phyloP scores from a whole-genome alignment of 2,797 vertebrate species.

The Xenopus petersii region DNA sequence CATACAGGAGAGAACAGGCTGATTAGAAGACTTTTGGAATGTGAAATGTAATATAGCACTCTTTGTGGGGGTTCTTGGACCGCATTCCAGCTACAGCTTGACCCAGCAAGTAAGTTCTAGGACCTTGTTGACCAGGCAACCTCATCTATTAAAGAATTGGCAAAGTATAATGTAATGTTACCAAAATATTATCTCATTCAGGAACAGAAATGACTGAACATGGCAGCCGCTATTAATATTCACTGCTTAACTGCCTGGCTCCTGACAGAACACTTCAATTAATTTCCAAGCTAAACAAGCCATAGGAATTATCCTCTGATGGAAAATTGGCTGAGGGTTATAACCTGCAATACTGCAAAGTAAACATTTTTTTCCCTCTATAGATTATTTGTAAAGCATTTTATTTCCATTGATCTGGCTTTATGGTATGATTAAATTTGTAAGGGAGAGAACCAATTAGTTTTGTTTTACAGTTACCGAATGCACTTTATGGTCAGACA shows the following conservation, averaged over 20 bases:
- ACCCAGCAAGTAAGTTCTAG: too few relatives aligned
- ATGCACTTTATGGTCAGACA: slow-evolving; percentile 70
- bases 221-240: slow-evolving; percentile 23
- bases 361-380: slow-evolving; percentile 51
- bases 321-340: slow-evolving; percentile 22
- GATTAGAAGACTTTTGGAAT: too few relatives aligned
- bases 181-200: background rate
- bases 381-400: slow-evolving; percentile 65
- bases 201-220: background rate
- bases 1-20: too few relatives aligned
- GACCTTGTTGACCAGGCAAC: too few relatives aligned
- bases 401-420: slow-evolving; percentile 73
- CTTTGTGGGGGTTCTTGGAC: too few relatives aligned
- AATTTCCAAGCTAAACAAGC: background rate
- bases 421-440: slow-evolving; percentile 75
- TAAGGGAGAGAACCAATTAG: slow-evolving; percentile 72
- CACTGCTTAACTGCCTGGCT: slow-evolving; percentile 1
- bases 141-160: too few relatives aligned
- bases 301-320: slow-evolving; percentile 22
- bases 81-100: too few relatives aligned
- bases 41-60: too few relatives aligned
- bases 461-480: slow-evolving; percentile 75
- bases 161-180: background rate
- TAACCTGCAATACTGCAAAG: slow-evolving; percentile 15
- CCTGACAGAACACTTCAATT: slow-evolving; percentile 12